These are phyloP conservation scores for Andrena dorsata DNA, from an alignment of 2,888 invertebrate species.

Conservation along the genomic window DNA sequence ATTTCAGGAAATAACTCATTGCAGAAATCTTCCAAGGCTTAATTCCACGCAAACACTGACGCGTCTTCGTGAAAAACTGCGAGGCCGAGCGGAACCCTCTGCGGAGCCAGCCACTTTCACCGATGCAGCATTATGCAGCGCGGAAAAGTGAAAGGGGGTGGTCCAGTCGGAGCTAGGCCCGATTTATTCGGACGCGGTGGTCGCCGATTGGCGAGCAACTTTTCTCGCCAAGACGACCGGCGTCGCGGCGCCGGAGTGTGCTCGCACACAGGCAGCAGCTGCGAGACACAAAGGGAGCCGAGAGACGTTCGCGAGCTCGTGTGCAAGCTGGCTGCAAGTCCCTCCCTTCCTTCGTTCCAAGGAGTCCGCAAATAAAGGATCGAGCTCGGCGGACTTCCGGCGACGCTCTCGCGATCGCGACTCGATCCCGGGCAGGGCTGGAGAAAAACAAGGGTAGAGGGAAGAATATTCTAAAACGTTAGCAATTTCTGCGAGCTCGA, in stretches of 20 bases:
- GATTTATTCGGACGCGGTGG: conserved; percentile 77
- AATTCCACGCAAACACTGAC: too few species aligned
- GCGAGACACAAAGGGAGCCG: background rate
- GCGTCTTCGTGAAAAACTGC: too few species aligned
- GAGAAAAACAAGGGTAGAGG: too few species aligned
- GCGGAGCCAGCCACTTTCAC: too few species aligned
- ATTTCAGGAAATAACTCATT: too few species aligned
- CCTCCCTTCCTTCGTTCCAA: conserved; percentile 24
- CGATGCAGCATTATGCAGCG: too few species aligned
- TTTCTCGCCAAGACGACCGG: conserved; percentile 75
- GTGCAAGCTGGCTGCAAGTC: conserved; percentile 21
- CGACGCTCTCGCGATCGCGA: background rate
- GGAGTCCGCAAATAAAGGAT: conserved; percentile 55
- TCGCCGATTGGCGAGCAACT: conserved; percentile 77
- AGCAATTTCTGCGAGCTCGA: too few species aligned
- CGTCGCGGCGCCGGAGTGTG: conserved; percentile 74
- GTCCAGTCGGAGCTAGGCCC: conserved; percentile 69
- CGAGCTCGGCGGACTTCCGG: conserved; percentile 52
- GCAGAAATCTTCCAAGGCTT: too few species aligned
- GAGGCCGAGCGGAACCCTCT: too few species aligned
- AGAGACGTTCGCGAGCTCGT: conserved; percentile 2
- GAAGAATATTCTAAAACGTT: too few species aligned
- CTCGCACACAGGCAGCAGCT: too few species aligned
- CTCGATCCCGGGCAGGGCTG: background rate
- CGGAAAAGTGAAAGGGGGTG: conserved; percentile 40